Evolutionary conservation across 1,140 invertebrate species (phyloP), one percentile per base, ranked within the genome.

Genomic region (Orius laevigatus): DNA sequence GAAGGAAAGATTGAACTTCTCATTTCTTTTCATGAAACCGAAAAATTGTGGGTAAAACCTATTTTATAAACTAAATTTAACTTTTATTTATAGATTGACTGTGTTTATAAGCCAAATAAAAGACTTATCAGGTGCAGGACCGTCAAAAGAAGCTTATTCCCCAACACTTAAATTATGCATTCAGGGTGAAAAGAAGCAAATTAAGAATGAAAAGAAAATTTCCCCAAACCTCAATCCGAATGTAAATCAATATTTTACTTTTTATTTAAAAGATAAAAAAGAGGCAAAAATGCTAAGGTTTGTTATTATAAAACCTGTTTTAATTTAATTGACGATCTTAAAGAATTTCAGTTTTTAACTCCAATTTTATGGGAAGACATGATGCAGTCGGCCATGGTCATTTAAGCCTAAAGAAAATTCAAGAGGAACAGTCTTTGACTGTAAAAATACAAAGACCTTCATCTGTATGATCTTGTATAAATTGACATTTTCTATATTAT

Each of bases 281-380:
- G 36, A 38, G 3, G n/a, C 5, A 10, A n/a, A 38, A 12, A 38
- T 38, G 36, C 5, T 46, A 5, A 10, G 31, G n/a, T 35, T 43
- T 43, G 19, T 43, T 43, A 16, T 43, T 18, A 2, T 8, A 46
- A 4, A 2, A 3, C 40, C 6, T 16, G 19, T n/a, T 41, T 14
- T 10, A 20, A 34, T 42, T 8, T 18, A 16, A 38, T 35, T 45
- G 33, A 14, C 49, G n/a, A n/a, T n/a, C n/a, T n/a, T n/a, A n/a
- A n/a, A 51, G 49, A 41, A 31, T 51, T 35, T 46, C 44, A 19
- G 44, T 46, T 25, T 46, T 39, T 20, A 46, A 51, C 39, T 18
- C 49, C 1, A 44, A 51, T n/a, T 51, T 44, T 34, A n/a, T 46
- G 16, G 49, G 49, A 4, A 46, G 35, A 16, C 41, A 51, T 36